Base-by-base conservation (phyloP, 2,113 vertebrate species). In the Grus americana region DNA sequence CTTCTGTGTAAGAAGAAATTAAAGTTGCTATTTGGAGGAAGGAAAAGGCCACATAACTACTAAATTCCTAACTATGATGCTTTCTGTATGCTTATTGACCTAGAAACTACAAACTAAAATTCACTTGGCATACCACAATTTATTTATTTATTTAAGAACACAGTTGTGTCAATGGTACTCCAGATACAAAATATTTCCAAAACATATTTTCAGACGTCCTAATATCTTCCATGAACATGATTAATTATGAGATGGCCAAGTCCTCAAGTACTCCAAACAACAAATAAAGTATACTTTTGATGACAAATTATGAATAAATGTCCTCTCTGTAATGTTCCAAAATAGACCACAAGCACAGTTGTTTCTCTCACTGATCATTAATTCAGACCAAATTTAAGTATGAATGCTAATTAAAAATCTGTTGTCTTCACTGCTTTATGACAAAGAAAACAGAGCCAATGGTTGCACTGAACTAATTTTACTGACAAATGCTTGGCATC, bases 401-500 rank as follows among this genome's bases (percentile, higher is more conserved):
- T 24, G 44, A 88, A 94, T 92, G 55, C 54, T 97, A 97, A 96
- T 95, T 97, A 97, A 97, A 95, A 96, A 95, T 94, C 78, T 92
- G 75, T 94, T 96, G 63, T 80, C 44, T 96, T 92, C 62, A 86
- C 74, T 96, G 83, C 36, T 87, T 87, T 82, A 67, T 87, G 52
- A 95, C 79, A 90, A 93, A 72, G 73, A 94, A 93, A 61, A 2
- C 27, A 80, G 55, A 94, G 68, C 62, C 96, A 94, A 79, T 92
- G 57, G 91, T 47, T 95, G 50, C 71, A 75, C 40, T 87, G 91
- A 96, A 66, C 44, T 96, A 92, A 97, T 98, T 98, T 96, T 96
- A 95, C 92, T 97, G 95, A 97, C 93, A 96, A 96, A 95, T 81
- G 22, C 46, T 96, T 97, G 97, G 87, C 91, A 96, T 74, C 36